Evolutionary conservation across 2,113 vertebrate genomes (phyloP).

Genomic region (Dermatemys mawii): DNA sequence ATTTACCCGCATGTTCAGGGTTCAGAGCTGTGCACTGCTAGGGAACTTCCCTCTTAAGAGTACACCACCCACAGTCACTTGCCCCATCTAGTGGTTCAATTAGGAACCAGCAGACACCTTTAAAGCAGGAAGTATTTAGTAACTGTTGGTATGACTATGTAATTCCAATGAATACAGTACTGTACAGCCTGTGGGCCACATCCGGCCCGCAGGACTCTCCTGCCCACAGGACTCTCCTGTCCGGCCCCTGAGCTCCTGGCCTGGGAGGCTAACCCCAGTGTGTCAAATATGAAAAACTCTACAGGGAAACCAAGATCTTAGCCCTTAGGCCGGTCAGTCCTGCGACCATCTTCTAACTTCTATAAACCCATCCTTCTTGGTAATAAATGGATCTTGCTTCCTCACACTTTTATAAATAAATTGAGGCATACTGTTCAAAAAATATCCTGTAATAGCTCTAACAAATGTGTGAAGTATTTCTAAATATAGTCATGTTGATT

Average conservation of each 20-base stretch:
- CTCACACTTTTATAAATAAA: too few species aligned
- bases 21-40: background rate
- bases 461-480: too few species aligned
- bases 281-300: background rate
- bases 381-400: too few species aligned
- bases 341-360: background rate
- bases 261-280: too few species aligned
- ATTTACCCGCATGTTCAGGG: background rate
- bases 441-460: too few species aligned
- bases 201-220: too few species aligned
- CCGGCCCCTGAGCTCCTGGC: too few species aligned
- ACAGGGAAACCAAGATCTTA: background rate
- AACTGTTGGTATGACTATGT: accelerated
- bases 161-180: accelerated
- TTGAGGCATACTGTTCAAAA: too few species aligned
- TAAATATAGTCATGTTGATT: too few species aligned
- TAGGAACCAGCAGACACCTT: background rate
- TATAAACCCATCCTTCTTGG: background rate
- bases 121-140: accelerated
- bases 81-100: slow-evolving; percentile 47
- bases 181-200: too few species aligned
- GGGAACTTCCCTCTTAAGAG: background rate
- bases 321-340: background rate
- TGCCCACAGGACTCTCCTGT: too few species aligned
- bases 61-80: background rate